These are phyloP conservation scores for Thelaira solivaga DNA, from an alignment of 2,888 invertebrate genomes.

Conservation along the genomic window DNA sequence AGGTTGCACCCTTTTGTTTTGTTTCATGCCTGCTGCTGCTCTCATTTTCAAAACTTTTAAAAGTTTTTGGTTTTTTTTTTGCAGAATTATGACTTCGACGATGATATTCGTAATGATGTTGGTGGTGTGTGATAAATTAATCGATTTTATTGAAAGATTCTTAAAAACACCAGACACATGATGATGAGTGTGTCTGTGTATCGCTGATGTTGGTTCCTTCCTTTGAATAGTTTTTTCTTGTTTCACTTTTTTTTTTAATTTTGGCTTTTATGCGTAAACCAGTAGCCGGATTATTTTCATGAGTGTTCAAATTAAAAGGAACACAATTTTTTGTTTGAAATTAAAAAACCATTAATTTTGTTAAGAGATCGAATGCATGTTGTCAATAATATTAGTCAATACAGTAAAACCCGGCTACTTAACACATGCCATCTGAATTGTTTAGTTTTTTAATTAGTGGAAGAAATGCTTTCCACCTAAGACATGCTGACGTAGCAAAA, in stretches of 20 bases:
- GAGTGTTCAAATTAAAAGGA: slow-evolving; percentile 15
- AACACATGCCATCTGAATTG: too few species aligned
- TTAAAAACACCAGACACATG: slow-evolving; percentile 7
- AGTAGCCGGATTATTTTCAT: slow-evolving; percentile 59
- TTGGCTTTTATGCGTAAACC: slow-evolving; percentile 47
- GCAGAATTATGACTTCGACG: background rate
- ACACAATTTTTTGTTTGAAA: background rate
- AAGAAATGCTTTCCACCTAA: too few species aligned
- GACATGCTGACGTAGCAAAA: too few species aligned
- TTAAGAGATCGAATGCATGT: too few species aligned
- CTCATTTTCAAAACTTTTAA: too few species aligned
- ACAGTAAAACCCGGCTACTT: too few species aligned
- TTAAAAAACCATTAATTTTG: too few species aligned
- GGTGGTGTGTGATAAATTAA: slow-evolving; percentile 47
- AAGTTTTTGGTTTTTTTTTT: background rate
- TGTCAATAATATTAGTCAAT: background rate
- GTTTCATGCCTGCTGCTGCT: too few species aligned
- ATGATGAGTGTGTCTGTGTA: slow-evolving; percentile 10
- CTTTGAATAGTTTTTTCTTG: too few species aligned
- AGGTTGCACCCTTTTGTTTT: too few species aligned
- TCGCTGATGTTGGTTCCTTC: background rate
- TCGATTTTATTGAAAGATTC: slow-evolving; percentile 49
- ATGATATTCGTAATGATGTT: slow-evolving; percentile 46
- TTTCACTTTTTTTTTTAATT: background rate
- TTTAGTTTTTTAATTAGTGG: too few species aligned